phyloP scores from a whole-genome alignment of 2,113 vertebrate genomes.

The Dasyprocta punctata region DNA sequence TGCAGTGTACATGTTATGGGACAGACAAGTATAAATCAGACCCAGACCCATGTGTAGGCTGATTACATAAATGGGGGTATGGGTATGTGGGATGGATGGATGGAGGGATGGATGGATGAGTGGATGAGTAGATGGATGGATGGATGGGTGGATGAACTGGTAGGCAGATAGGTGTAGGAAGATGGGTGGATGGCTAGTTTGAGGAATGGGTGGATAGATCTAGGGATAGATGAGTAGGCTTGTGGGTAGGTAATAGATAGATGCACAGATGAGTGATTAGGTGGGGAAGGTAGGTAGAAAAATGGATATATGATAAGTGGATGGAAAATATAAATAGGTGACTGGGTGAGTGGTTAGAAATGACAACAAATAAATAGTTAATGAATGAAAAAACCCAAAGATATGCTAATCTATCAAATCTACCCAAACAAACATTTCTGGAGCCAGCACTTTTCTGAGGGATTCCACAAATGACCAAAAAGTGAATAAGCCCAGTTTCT shows the following conservation, averaged over 20 bases:
- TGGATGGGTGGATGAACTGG: neutral
- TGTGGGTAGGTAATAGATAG: neutral
- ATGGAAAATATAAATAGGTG: neutral
- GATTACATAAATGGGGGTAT: neutral
- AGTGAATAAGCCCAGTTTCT: conserved; percentile 6
- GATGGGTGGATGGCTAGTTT: neutral
- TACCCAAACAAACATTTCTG: neutral
- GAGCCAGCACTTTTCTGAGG: neutral
- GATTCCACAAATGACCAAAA: conserved; percentile 17
- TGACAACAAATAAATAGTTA: neutral
- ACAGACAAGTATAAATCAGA: neutral
- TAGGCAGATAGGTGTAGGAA: neutral
- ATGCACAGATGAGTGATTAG: neutral
- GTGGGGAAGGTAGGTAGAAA: neutral
- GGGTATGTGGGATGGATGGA: neutral
- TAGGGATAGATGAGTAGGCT: neutral
- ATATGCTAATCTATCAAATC: neutral
- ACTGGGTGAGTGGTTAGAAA: neutral
- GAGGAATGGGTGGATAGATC: rapidly evolving
- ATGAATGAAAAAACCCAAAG: neutral
- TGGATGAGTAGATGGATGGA: neutral
- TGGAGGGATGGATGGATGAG: neutral
- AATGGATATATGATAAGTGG: neutral
- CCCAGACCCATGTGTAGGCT: neutral
- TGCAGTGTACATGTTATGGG: rapidly evolving